Evolutionary conservation across 2,113 vertebrate genomes (phyloP).

Genomic region (Poeciliopsis occidentalis): DNA sequence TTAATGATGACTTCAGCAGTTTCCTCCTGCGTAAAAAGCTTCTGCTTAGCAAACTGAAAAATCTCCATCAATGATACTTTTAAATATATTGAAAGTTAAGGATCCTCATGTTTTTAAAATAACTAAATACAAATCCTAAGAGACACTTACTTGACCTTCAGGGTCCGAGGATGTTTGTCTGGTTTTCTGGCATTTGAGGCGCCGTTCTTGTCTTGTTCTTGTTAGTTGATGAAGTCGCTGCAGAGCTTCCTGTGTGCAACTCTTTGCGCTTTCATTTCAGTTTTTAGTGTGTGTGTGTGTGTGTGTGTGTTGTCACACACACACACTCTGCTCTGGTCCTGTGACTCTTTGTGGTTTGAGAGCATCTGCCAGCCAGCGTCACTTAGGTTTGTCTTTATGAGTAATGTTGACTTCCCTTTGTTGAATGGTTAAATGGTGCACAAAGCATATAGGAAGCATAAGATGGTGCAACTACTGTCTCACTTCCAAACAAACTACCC

Average conservation of each 20-base stretch:
- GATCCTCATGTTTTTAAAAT: not conserved
- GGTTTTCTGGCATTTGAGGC: not conserved
- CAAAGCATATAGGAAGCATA: not conserved
- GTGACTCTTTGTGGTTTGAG: conserved; percentile 46
- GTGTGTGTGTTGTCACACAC: conserved; percentile 5
- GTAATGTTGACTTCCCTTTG: conserved; percentile 37
- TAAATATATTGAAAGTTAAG: not conserved
- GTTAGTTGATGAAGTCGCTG: conserved; percentile 7
- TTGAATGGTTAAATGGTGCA: not conserved
- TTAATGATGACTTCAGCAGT: conserved; percentile 1
- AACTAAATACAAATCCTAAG: not conserved
- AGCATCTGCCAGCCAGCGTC: conserved; percentile 3
- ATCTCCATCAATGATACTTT: not conserved
- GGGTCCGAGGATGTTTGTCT: not conserved
- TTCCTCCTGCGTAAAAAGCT: not conserved
- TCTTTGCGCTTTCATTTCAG: conserved; percentile 28
- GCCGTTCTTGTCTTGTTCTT: not conserved
- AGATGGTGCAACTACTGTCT: not conserved
- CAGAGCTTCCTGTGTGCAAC: conserved; percentile 26
- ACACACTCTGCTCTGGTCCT: conserved; percentile 33
- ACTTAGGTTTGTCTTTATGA: not conserved
- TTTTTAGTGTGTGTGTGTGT: not conserved
- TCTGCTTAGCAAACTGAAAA: not conserved
- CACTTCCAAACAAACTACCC: too few species aligned
- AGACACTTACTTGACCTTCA: conserved; percentile 23